Base-by-base conservation (phyloP, 1,140 invertebrate species). In the Diuraphis noxia region DNA sequence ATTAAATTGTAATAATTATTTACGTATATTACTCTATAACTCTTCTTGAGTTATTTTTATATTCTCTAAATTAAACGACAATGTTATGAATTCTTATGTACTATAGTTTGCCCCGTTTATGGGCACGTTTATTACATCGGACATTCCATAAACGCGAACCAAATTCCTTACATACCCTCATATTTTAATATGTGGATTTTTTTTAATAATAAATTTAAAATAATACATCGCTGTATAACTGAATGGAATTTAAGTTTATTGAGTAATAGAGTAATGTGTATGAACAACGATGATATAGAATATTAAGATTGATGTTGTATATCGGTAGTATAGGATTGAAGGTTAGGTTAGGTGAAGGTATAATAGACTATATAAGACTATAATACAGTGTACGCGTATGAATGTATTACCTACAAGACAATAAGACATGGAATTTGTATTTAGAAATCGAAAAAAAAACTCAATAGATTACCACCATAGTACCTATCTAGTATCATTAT, bases 281-380 rank as follows among this genome's bases (percentile, higher is more conserved):
- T 41, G 13, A 2, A 46, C 19, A 41, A 46, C 82, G 41, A n/a
- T 43, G 25, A 5, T 43, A 21, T 40, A 84, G 17, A 84, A 84
- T 84, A 84, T 43, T 43, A 43, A n/a, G 19, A 84, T 43, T 84
- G 30, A 84, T 43, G 82, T 84, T n/a, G n/a, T n/a, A 84, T 43
- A 38, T 25, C 36, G 21, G 34, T 38, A 79, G 77, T 30, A 17
- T 81, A 49, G 21, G 9, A 8, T 56, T n/a, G n/a, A n/a, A 56
- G 25, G 8, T 30, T 10, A 8, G 52, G n/a, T n/a, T n/a, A n/a
- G n/a, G n/a, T n/a, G n/a, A n/a, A n/a, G n/a, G n/a, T n/a, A n/a
- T n/a, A n/a, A n/a, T n/a, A 49, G 46, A 49, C 46, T 49, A 21
- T 46, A 49, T 23, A 4, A n/a, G n/a, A n/a, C n/a, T n/a, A 49